These are phyloP conservation scores for Halcyon malimbica DNA, from an alignment of 2,113 vertebrate species.

Conservation along the genomic window DNA sequence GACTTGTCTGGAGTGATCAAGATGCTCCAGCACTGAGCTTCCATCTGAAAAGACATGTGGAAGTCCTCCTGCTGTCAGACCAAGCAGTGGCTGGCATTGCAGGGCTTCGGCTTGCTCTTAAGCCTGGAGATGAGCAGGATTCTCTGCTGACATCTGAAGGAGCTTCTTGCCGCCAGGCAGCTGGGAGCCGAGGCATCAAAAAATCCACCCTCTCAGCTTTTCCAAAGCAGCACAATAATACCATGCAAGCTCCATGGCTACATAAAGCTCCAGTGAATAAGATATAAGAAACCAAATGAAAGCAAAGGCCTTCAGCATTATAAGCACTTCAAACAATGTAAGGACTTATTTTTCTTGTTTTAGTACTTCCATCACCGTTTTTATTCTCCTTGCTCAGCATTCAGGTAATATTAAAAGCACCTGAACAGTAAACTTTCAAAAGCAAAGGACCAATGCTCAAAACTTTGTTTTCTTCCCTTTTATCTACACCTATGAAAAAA, in stretches of 20 bases:
- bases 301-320: background rate
- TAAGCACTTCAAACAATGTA: background rate
- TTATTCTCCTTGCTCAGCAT: background rate
- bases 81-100: background rate
- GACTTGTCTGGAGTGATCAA: slow-evolving; percentile 75
- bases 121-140: background rate
- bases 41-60: background rate
- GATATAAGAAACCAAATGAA: background rate
- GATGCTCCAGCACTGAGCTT: slow-evolving; percentile 33
- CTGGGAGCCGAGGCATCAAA: background rate
- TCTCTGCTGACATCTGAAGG: background rate
- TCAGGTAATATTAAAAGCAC: slow-evolving; percentile 25
- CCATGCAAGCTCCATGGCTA: background rate
- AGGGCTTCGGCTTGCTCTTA: background rate
- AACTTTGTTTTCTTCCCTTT: background rate
- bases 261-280: background rate
- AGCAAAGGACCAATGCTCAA: background rate
- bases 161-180: background rate
- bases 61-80: background rate
- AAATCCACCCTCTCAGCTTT: background rate
- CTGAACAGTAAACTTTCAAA: slow-evolving; percentile 11
- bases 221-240: background rate
- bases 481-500: background rate
- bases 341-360: background rate
- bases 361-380: slow-evolving; percentile 12